phyloP scores from a whole-genome alignment of 2,113 vertebrate species.

The Alethe diademata region DNA sequence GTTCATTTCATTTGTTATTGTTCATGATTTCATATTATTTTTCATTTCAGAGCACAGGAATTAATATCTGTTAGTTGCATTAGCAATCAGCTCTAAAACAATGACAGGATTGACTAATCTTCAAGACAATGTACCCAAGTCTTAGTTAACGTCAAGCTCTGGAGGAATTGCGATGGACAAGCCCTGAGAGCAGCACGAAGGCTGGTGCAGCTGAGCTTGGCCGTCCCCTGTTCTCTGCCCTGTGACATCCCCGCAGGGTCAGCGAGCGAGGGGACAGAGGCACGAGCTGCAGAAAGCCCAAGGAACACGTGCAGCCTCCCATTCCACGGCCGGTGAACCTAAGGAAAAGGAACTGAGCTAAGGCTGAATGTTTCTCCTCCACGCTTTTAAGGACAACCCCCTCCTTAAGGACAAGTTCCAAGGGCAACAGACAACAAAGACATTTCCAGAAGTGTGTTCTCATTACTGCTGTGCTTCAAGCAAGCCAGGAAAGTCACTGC shows the following conservation, averaged over 20 bases:
- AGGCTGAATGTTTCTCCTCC: neutral
- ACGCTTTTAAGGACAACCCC: neutral
- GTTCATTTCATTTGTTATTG: neutral
- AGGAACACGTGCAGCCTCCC: accelerated
- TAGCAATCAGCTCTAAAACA: neutral
- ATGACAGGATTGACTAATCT: neutral
- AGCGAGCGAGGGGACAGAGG: neutral
- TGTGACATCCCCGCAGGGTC: neutral
- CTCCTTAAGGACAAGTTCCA: neutral
- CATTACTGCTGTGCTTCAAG: neutral
- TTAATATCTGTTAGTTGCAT: neutral
- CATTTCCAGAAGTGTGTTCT: constrained; percentile 30
- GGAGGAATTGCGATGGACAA: accelerated
- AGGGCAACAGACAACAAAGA: constrained; percentile 21
- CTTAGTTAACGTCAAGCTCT: neutral
- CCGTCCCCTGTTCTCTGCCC: neutral
- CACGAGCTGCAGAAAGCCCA: neutral
- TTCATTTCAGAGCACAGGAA: neutral
- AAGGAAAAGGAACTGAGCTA: neutral
- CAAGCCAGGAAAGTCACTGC: constrained; percentile 29
- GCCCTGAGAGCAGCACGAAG: neutral
- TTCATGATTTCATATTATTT: neutral
- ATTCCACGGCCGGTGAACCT: too few species aligned
- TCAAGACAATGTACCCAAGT: neutral
- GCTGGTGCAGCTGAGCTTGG: neutral